A percentile compares a stretch with the other conserved stretches of the same genome.
These are phyloP conservation scores for Ectropis crepuscularia DNA, from an alignment of 2,888 invertebrate species.

Conservation along the genomic window DNA sequence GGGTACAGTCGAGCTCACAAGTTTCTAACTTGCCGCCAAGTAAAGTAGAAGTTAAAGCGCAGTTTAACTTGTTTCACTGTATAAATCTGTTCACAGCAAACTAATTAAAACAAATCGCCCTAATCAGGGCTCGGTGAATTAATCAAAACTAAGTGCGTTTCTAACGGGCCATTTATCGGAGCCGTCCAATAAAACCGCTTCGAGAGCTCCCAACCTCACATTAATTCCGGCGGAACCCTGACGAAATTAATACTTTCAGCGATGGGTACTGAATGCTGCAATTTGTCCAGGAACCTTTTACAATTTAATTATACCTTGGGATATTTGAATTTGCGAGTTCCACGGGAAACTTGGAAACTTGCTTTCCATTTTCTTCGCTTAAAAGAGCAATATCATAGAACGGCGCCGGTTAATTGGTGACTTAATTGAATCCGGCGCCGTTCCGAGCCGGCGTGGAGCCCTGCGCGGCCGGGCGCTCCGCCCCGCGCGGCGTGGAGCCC, in stretches of 20 bases:
- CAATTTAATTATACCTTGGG: slow-evolving; percentile 65
- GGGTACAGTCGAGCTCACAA: background rate
- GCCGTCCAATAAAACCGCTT: slow-evolving; percentile 56
- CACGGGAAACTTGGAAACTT: slow-evolving; percentile 52
- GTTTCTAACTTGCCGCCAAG: background rate
- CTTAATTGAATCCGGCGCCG: slow-evolving; percentile 60
- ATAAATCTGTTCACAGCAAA: slow-evolving; percentile 33
- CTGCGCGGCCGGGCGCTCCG: background rate
- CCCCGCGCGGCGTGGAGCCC: no score
- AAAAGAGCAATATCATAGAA: slow-evolving; percentile 57
- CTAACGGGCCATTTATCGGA: slow-evolving; percentile 59
- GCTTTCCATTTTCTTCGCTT: slow-evolving; percentile 51
- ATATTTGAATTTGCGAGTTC: slow-evolving; percentile 58
- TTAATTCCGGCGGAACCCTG: slow-evolving; percentile 60
- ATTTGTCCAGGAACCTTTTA: slow-evolving; percentile 65
- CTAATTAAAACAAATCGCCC: slow-evolving; percentile 52
- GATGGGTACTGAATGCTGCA: slow-evolving; percentile 54
- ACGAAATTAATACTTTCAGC: slow-evolving; percentile 65
- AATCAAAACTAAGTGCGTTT: slow-evolving; percentile 56
- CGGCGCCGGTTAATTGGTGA: slow-evolving; percentile 56
- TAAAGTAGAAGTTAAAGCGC: background rate
- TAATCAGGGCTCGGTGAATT: slow-evolving; percentile 47
- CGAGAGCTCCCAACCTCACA: slow-evolving; percentile 52
- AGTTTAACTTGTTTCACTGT: slow-evolving; percentile 15
- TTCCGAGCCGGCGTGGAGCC: slow-evolving; percentile 43